phyloP scores from a whole-genome alignment of 1,140 invertebrate genomes.

The Carcinoscorpius rotundicauda region DNA sequence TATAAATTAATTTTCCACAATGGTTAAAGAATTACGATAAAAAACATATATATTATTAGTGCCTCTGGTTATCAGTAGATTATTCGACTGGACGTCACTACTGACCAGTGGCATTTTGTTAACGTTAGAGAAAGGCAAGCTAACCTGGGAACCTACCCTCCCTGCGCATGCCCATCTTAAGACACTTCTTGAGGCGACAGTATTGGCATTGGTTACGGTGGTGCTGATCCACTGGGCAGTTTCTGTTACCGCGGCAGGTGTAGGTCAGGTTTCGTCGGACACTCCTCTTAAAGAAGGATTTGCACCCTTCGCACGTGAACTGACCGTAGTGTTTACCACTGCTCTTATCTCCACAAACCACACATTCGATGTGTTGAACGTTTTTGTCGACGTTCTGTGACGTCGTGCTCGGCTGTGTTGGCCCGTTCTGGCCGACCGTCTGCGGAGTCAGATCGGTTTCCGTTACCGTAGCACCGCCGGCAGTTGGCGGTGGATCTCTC shows the following conservation, averaged over 20 bases:
- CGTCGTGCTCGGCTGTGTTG: conserved; percentile 23
- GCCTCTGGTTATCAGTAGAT: too few species aligned
- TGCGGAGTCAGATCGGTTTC: conserved; percentile 20
- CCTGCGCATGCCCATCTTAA: conserved; percentile 98
- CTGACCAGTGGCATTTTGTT: too few species aligned
- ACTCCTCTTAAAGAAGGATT: conserved; percentile 96
- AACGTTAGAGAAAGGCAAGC: background rate
- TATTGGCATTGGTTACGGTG: conserved; percentile 98
- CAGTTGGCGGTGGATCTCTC: conserved; percentile 27
- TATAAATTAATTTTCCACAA: too few species aligned
- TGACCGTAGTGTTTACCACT: conserved; percentile 98
- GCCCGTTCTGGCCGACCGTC: conserved; percentile 1
- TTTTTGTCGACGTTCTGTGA: conserved; percentile 50
- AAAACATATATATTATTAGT: too few species aligned
- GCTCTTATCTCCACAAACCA: conserved; percentile 97
- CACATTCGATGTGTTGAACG: conserved; percentile 83
- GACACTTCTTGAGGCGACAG: conserved; percentile 84
- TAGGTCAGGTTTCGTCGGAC: conserved; percentile 94
- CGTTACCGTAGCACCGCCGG: conserved; percentile 12
- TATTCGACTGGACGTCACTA: too few species aligned
- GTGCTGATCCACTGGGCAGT: conserved; percentile 97
- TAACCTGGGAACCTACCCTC: conserved; percentile 69
- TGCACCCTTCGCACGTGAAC: conserved; percentile 98
- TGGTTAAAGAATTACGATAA: too few species aligned
- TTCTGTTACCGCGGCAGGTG: conserved; percentile 89